A percentile compares a stretch with the other conserved stretches of the same genome.
Conservation (phyloP, 2,113 vertebrate genomes). For the Zosterops hypoxanthus region DNA sequence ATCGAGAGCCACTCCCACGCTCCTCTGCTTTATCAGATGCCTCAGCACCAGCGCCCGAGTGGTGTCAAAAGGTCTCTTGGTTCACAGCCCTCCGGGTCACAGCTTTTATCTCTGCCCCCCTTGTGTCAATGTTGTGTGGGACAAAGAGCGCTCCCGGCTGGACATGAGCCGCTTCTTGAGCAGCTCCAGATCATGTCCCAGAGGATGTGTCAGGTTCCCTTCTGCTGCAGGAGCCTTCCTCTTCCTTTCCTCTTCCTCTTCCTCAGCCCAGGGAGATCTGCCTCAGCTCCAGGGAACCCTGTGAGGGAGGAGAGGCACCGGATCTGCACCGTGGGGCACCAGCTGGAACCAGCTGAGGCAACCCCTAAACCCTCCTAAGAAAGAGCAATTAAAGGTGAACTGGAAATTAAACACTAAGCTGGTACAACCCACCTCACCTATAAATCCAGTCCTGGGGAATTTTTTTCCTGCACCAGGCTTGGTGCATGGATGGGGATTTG, state of each 20-base stretch:
- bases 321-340: fast-evolving
- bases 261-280: not conserved
- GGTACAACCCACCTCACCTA: constrained; percentile 1
- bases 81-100: not conserved
- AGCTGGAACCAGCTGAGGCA: constrained; percentile 10
- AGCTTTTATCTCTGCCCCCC: not conserved
- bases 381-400: constrained; percentile 28
- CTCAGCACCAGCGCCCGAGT: not conserved
- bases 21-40: not conserved
- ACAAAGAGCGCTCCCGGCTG: not conserved
- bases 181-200: not conserved
- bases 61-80: not conserved
- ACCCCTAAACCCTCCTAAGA: constrained; percentile 32
- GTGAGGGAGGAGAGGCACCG: not conserved
- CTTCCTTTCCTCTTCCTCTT: not conserved
- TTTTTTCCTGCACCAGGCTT: not conserved
- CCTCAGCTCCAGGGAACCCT: not conserved
- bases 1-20: fast-evolving
- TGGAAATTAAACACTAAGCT: constrained; percentile 53
- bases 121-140: not conserved
- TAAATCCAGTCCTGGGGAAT: not conserved
- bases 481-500: not conserved
- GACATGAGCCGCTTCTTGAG: not conserved
- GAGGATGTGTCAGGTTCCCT: not conserved
- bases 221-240: not conserved